Evolutionary conservation across 2,113 vertebrate genomes (phyloP).

Genomic region (Hydropotes inermis): DNA sequence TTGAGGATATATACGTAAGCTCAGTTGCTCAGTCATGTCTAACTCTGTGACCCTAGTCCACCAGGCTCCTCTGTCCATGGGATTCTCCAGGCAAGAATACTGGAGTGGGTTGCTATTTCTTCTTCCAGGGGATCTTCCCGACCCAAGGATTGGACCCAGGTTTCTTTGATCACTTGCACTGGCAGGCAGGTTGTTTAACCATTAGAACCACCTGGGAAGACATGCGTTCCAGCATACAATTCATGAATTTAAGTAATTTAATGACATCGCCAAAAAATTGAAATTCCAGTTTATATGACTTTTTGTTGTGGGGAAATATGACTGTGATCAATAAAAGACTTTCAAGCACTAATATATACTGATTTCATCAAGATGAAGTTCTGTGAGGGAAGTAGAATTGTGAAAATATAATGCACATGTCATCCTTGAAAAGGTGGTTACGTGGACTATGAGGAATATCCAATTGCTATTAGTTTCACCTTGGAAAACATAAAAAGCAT

Average conservation of each 20-base stretch:
- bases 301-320: neutral
- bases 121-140: neutral
- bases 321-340: neutral
- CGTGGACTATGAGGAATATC: neutral
- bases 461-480: neutral
- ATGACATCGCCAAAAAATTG: neutral
- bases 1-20: neutral
- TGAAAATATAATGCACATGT: neutral
- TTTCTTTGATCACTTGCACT: neutral
- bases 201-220: neutral
- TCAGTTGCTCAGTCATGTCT: neutral
- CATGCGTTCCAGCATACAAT: neutral
- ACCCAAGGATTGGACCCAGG: neutral
- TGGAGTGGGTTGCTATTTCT: neutral
- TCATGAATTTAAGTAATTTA: slow-evolving; percentile 10
- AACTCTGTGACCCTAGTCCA: neutral
- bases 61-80: neutral
- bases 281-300: neutral
- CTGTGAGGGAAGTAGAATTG: neutral
- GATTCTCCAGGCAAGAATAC: neutral
- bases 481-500: neutral
- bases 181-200: neutral
- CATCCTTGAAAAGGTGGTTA: neutral
- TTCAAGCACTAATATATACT: neutral
- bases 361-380: neutral